A percentile compares a stretch with the other conserved stretches of the same genome.
Evolutionary conservation across 2,888 invertebrate species (phyloP).

Genomic region (Orchesella flavescens): DNA sequence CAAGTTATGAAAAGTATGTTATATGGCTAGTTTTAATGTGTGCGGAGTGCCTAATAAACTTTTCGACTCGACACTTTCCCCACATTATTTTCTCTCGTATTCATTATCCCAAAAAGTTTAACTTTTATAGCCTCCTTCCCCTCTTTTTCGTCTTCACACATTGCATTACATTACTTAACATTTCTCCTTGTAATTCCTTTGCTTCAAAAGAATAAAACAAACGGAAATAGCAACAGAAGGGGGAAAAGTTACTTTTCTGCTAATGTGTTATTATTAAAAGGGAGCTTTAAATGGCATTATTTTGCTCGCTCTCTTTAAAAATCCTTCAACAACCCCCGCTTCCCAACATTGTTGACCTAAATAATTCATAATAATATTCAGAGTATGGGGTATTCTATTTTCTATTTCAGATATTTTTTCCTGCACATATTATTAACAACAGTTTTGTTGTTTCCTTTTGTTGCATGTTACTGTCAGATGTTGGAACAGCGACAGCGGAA

Average conservation of each 20-base stretch:
- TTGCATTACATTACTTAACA: too few species aligned
- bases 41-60: slow-evolving; percentile 16
- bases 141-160: too few species aligned
- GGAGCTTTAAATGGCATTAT: slow-evolving; percentile 31
- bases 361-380: slow-evolving; percentile 27
- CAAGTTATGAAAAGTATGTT: background rate
- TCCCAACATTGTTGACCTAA: slow-evolving; percentile 30
- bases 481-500: too few species aligned
- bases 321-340: slow-evolving; percentile 8
- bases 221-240: background rate
- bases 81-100: slow-evolving; percentile 4
- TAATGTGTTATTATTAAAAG: slow-evolving; percentile 45
- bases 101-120: background rate
- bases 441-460: too few species aligned
- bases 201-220: background rate
- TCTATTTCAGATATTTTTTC: background rate
- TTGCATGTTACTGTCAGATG: too few species aligned
- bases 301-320: background rate
- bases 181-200: background rate
- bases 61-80: slow-evolving; percentile 26
- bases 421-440: background rate
- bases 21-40: background rate
- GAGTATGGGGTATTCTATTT: background rate
- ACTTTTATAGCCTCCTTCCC: too few species aligned
- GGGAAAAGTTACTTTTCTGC: slow-evolving; percentile 31